Conservation (phyloP, 1,140 invertebrate genomes). For the Rhyacophila brunnea region DNA sequence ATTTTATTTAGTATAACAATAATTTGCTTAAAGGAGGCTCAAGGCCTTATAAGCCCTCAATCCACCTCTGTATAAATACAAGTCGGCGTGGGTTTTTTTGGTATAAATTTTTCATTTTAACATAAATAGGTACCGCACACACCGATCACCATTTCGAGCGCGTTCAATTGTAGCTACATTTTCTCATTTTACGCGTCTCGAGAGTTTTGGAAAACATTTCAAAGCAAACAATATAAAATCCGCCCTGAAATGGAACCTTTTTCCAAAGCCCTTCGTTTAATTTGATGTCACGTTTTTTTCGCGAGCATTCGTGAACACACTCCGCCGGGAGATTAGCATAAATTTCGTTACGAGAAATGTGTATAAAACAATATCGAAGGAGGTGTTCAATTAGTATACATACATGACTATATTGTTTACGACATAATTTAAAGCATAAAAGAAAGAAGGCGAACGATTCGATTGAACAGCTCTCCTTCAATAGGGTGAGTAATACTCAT, state of each 20-base stretch:
- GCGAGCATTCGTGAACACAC: not conserved
- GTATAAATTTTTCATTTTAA: no score
- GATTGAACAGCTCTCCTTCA: no score
- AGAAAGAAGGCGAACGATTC: no score
- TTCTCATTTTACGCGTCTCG: not conserved
- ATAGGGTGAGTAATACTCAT: no score
- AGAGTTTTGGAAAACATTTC: slow-evolving; percentile 2
- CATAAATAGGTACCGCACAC: no score
- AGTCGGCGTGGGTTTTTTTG: no score
- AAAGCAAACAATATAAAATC: slow-evolving; percentile 6
- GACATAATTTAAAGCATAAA: no score
- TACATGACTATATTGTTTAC: not conserved
- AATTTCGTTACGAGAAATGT: not conserved
- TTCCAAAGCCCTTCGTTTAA: slow-evolving; percentile 15
- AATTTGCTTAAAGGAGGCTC: no score
- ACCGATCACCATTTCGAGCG: no score
- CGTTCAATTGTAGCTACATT: not conserved
- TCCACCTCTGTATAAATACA: no score
- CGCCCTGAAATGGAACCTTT: not conserved
- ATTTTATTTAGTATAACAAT: no score
- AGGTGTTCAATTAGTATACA: not conserved
- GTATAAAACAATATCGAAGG: not conserved
- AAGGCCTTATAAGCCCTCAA: no score
- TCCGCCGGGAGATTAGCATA: slow-evolving; percentile 8
- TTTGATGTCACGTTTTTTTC: slow-evolving; percentile 17